Evolutionary conservation across 2,797 vertebrate species (phyloP).

Genomic region (Sparus aurata): DNA sequence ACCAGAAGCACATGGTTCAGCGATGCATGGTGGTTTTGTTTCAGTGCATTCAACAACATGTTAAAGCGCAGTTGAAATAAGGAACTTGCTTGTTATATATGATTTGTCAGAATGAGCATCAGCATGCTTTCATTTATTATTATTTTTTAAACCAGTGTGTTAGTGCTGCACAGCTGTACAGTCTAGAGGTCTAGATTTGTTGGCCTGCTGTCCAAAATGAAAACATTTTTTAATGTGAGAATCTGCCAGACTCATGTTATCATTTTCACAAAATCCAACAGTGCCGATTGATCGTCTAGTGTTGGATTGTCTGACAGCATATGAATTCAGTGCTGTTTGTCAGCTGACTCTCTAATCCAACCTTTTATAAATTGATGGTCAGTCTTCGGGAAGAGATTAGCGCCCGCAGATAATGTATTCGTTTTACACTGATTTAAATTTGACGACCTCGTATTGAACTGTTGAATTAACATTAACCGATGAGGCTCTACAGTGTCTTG

Average conservation of each 20-base stretch:
- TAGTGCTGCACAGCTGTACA: background rate
- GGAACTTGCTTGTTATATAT: background rate
- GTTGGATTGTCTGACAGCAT: conserved; percentile 14
- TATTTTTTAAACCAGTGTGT: background rate
- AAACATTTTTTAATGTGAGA: background rate
- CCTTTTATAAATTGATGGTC: conserved; percentile 48
- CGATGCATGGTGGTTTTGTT: conserved; percentile 2
- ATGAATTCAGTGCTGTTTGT: conserved; percentile 33
- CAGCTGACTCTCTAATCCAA: conserved; percentile 50
- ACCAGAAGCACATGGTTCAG: background rate
- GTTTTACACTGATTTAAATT: conserved; percentile 48
- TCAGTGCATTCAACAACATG: background rate
- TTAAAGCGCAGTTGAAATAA: background rate
- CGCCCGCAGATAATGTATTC: conserved; percentile 40
- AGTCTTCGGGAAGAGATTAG: conserved; percentile 54
- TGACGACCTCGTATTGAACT: conserved; percentile 25
- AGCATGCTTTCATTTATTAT: background rate
- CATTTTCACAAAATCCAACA: background rate
- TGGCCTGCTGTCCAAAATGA: background rate
- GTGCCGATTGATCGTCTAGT: background rate
- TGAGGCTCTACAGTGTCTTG: conserved; percentile 6
- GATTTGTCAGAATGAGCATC: background rate
- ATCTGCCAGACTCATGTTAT: background rate
- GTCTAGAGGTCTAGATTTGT: background rate
- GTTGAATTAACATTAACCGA: conserved; percentile 25